Evolutionary conservation across 2,888 invertebrate species (phyloP), one percentile per base, ranked within the genome.

Genomic region (Phaedon cochleariae): DNA sequence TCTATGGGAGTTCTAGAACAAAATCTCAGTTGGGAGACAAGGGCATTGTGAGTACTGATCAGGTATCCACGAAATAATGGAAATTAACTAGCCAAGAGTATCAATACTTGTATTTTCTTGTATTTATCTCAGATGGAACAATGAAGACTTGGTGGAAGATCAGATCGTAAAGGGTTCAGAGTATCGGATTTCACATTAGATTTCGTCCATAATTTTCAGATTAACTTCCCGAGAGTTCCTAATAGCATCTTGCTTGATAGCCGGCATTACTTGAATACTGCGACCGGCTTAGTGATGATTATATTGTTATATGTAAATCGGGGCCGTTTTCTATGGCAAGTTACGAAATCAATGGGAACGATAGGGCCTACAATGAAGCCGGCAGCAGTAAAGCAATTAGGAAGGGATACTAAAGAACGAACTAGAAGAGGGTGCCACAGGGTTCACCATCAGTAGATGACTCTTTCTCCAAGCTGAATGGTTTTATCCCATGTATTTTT

Each of bases 311-410:
- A 52, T 62, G 54, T 55, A 52, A 65, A 65, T 59, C 52, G 54
- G 46, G 62, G 48, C 53, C 37, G 57, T 59, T 55, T 66, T 59
- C 46, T 48, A 54, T 58, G 59, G 59, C 55, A 51, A 59, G 62
- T 62, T 59, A 62, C 51, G 59, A 51, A 62, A 62, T 66, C 66
- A 62, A 59, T n/a, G n/a, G n/a, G n/a, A n/a, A n/a, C 54, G 59
- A 52, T 53, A 62, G 53, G 26, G 59, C 49, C 49, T 58, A 45
- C 52, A 22, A 53, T 53, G 58, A 52, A 29, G 26, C 7, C 7
- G 26, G 26, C n/a, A n/a, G n/a, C n/a, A n/a, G n/a, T n/a, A 26
- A 26, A 7, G 54, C 46, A 62, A 62, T 65, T 62, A 65, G 58
- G 48, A 53, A 37, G 26, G 53, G 58, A 49, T 62, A 65, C 61